Percentiles rank a stretch among this genome's conserved stretches.
Evolutionary conservation across 2,797 vertebrate species (phyloP).

Genomic region (Podarcis siculus): DNA sequence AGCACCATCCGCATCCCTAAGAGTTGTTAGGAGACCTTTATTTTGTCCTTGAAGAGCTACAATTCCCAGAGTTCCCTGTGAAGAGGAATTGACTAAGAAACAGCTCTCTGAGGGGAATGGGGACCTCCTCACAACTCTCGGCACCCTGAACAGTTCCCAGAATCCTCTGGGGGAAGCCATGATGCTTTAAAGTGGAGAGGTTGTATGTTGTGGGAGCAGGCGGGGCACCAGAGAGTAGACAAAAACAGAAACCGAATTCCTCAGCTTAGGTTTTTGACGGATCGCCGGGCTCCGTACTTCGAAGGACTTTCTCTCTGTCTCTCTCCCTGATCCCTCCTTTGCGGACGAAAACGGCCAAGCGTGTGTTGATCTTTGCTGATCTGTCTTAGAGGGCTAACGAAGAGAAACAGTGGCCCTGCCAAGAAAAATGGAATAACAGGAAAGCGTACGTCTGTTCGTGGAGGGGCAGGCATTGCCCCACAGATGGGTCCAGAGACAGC

Average conservation of each 20-base stretch:
- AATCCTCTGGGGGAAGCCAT: too few species aligned
- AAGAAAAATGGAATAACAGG: neutral
- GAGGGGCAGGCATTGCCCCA: neutral
- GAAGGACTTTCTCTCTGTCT: neutral
- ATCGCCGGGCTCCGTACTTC: neutral
- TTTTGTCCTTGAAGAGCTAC: too few species aligned
- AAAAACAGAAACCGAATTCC: neutral
- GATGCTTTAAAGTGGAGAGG: neutral
- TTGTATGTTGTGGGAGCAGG: neutral
- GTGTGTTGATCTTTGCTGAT: neutral
- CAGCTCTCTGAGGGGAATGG: too few species aligned
- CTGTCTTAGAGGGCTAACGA: neutral
- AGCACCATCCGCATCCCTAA: too few species aligned
- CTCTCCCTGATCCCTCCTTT: neutral
- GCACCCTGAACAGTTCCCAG: too few species aligned
- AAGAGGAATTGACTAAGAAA: too few species aligned
- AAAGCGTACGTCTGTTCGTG: neutral
- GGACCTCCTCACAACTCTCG: too few species aligned
- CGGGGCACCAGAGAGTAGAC: neutral
- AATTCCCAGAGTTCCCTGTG: too few species aligned
- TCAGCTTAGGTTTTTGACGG: neutral
- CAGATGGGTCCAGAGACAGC: neutral
- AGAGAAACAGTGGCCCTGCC: neutral
- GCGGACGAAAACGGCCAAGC: neutral
- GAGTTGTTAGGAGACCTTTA: too few species aligned